Base-by-base conservation (phyloP, 2,797 vertebrate species). In the Myotis pilosus region DNA sequence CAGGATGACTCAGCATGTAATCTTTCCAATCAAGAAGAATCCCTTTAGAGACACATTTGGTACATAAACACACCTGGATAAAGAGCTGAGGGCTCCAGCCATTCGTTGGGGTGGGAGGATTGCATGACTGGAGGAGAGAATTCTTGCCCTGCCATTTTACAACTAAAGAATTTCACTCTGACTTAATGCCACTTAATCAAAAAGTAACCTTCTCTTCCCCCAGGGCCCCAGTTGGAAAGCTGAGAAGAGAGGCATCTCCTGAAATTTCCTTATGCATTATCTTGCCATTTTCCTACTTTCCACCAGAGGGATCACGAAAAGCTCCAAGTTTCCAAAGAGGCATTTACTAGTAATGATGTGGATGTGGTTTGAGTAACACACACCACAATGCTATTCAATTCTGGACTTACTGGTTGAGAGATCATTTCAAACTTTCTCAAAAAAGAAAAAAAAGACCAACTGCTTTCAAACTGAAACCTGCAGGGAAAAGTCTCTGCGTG, bases 401-500 rank as follows among this genome's bases (percentile, higher is more conserved):
- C 78, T 93, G 47, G 15, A 78, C 38, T 62, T 64, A 81, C 7
- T 64, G 66, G 22, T 53, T 74, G 36, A 82, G 17, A 71, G 25
- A 75, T 87, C 25, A 93, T 78, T 88, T 86, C 66, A 60, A 95
- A 95, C 47, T 16, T 86, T 91, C 66, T 79, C n/a, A 71, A 92
- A 90, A n/a, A 53, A 33, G 8, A 47, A 47, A 47, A 53, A 62
- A 51, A 74, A 8, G 33, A 76, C 4, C 74, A 90, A 92, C 36
- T 3, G 47, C 60, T 82, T 86, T 91, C 17, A 25, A 89, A 86
- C 22, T 64, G 69, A 91, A 84, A 92, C 3, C 79, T 76, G 60
- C 69, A 82, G 36, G 22, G 22, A 15, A 95, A 94, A 69, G 44
- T 55, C 10, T 71, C 38, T 8, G 0, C 12, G 10, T 82, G 53